Evolutionary conservation across 2,113 vertebrate genomes (phyloP).

Genomic region (Brachypodius melanocephalos): DNA sequence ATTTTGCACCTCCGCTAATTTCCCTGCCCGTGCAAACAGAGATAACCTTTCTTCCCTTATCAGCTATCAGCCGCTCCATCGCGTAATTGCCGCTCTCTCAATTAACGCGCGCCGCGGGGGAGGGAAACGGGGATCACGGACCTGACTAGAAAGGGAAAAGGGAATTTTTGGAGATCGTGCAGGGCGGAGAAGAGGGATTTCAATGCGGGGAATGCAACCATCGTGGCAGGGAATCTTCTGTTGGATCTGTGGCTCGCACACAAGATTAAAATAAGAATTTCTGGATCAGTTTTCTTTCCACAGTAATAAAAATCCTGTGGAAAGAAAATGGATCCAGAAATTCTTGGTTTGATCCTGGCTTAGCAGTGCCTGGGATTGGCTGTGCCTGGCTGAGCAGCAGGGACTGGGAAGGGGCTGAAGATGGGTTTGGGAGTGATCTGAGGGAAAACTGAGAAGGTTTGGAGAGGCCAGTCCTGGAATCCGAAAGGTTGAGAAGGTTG

Average conservation of each 20-base stretch:
- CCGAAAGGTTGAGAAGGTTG: rapidly evolving
- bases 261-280: no score
- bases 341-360: background rate
- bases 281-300: no score
- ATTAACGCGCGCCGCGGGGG: background rate
- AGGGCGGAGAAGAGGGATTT: background rate
- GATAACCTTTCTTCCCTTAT: conserved; percentile 53
- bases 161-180: background rate
- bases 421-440: background rate
- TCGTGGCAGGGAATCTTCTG: background rate
- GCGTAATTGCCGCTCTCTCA: background rate
- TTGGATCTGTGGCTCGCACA: background rate
- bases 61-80: background rate
- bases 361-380: background rate
- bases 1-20: conserved; percentile 13
- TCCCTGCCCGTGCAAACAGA: background rate
- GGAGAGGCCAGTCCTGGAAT: background rate
- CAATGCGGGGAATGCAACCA: background rate
- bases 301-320: background rate
- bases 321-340: background rate
- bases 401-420: background rate
- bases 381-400: rapidly evolving
- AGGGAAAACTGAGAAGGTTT: background rate
- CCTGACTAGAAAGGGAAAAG: background rate
- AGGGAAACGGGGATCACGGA: background rate